These are phyloP conservation scores for Epinotia nisella DNA, from an alignment of 2,888 invertebrate genomes.

Conservation along the genomic window DNA sequence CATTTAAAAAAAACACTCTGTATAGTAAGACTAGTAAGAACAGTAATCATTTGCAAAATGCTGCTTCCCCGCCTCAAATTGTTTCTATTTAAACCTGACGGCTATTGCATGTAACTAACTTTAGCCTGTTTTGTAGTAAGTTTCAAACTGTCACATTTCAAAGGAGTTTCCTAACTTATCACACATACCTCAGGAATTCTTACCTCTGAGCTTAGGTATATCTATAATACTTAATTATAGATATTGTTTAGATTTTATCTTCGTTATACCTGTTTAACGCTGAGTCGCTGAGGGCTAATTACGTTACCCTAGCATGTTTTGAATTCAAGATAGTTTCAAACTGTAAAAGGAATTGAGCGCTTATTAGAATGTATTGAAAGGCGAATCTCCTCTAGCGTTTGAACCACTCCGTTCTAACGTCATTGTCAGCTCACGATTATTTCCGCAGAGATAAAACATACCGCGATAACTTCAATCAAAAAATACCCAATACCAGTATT, in stretches of 20 bases:
- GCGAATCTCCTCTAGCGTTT: no score
- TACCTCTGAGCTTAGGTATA: neutral
- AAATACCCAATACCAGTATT: no score
- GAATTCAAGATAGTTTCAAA: neutral
- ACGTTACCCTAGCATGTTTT: neutral
- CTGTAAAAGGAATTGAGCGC: neutral
- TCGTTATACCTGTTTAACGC: neutral
- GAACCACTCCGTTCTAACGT: no score
- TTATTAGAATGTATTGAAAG: no score
- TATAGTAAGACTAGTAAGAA: no score
- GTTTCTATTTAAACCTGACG: neutral
- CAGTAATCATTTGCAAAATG: neutral
- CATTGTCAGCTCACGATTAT: no score
- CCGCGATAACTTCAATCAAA: no score
- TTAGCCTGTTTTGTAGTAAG: neutral
- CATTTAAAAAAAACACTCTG: no score
- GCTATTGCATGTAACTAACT: neutral
- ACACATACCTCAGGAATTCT: neutral
- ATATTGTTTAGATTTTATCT: neutral
- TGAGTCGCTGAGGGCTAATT: neutral
- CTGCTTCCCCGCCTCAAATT: neutral
- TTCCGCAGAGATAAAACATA: no score
- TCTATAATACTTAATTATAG: neutral
- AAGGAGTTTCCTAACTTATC: neutral
- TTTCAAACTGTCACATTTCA: slow-evolving; percentile 1